A percentile compares a stretch with the other conserved stretches of the same genome.
Evolutionary conservation across 2,888 invertebrate species (phyloP).

Genomic region (Spisula solida): DNA sequence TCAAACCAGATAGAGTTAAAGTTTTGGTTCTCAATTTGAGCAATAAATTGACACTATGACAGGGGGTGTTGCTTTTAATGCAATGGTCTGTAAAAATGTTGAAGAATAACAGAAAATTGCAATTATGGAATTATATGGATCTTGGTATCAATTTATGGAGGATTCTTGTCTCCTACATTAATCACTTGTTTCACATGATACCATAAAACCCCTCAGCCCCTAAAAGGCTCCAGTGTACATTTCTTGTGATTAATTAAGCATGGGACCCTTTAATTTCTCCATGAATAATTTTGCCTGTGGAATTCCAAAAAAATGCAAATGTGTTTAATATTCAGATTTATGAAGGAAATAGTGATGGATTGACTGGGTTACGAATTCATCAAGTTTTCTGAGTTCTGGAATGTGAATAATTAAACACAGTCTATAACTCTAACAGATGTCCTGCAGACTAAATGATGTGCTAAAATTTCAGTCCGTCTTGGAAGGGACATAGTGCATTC

Average conservation of each 20-base stretch:
- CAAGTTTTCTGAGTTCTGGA: slow-evolving; percentile 57
- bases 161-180: neutral
- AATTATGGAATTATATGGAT: neutral
- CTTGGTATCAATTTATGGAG: neutral
- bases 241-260: slow-evolving; percentile 40
- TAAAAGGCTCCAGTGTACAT: slow-evolving; percentile 20
- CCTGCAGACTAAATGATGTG: slow-evolving; percentile 31
- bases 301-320: slow-evolving; percentile 50
- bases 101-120: slow-evolving; percentile 3
- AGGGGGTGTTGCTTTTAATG: too few relatives aligned
- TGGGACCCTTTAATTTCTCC: slow-evolving; percentile 42
- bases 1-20: too few relatives aligned
- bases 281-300: slow-evolving; percentile 42
- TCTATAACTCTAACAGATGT: slow-evolving; percentile 52
- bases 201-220: neutral
- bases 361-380: slow-evolving; percentile 62
- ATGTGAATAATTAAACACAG: slow-evolving; percentile 54
- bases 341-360: slow-evolving; percentile 49
- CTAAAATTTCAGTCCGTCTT: slow-evolving; percentile 14
- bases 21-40: too few relatives aligned
- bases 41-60: too few relatives aligned
- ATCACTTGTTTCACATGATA: neutral
- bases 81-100: neutral
- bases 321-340: slow-evolving; percentile 51
- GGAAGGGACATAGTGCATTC: neutral